Evolutionary conservation across 2,888 invertebrate species (phyloP).

Genomic region (Epinotia demarniana): DNA sequence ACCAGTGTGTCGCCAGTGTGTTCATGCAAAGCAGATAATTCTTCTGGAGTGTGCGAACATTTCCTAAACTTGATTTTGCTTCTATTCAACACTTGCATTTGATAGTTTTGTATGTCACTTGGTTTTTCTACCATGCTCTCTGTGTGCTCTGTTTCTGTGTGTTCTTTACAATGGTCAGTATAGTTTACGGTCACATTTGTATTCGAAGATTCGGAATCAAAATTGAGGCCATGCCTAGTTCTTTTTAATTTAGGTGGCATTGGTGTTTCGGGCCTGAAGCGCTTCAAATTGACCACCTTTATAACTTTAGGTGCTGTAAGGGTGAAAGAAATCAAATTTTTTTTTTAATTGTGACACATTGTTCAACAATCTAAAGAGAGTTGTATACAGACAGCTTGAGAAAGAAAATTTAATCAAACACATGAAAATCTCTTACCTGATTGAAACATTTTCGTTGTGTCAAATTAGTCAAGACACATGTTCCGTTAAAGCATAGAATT

Average conservation of each 20-base stretch:
- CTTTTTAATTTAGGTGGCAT: not conserved
- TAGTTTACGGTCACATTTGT: not conserved
- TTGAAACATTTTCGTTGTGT: not conserved
- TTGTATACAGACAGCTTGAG: no score
- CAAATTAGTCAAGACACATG: not conserved
- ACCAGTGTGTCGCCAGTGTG: conserved; percentile 11
- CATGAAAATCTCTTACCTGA: not conserved
- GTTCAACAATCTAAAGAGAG: not conserved
- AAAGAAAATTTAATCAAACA: not conserved
- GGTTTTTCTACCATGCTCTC: not conserved
- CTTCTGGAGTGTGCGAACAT: conserved; percentile 30
- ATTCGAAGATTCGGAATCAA: not conserved
- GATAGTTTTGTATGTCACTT: not conserved
- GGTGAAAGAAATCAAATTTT: not conserved
- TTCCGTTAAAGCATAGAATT: no score
- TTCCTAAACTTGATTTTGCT: conserved; percentile 27
- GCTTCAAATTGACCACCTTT: conserved; percentile 35
- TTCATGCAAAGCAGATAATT: conserved; percentile 21
- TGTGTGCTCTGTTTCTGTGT: not conserved
- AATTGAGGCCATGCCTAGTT: not conserved
- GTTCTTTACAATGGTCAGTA: not conserved
- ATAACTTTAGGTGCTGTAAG: conserved; percentile 32
- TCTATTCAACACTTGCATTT: not conserved
- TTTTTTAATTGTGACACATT: not conserved
- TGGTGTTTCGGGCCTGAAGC: conserved; percentile 25